phyloP scores from a whole-genome alignment of 2,113 vertebrate genomes.

The Cervus canadensis region DNA sequence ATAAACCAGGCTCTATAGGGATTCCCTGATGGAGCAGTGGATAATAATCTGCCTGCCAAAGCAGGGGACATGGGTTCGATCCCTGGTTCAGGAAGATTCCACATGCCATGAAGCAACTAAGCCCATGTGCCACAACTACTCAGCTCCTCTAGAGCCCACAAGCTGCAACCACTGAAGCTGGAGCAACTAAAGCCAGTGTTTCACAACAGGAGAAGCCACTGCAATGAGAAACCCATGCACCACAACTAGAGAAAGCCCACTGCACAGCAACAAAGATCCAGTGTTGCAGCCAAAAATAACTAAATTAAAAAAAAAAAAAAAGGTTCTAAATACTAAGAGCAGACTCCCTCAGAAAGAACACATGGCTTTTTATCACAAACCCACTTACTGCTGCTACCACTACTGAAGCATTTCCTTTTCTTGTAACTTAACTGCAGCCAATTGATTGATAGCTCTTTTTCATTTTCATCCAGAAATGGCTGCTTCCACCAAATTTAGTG shows the following conservation, averaged over 20 bases:
- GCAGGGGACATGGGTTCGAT: not conserved
- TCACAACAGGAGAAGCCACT: not conserved
- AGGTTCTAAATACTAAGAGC: not conserved
- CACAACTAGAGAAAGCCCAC: not conserved
- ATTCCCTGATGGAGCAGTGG: not conserved
- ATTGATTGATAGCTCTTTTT: not conserved
- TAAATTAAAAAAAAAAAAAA: not conserved
- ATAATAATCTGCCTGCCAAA: not conserved
- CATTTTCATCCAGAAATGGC: slow-evolving; percentile 44
- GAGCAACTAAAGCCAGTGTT: not conserved
- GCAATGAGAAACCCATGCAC: not conserved
- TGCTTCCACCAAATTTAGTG: not conserved
- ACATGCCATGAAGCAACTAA: not conserved
- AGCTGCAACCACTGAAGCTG: not conserved
- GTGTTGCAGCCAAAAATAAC: not conserved
- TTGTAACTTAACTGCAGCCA: not conserved
- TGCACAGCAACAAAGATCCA: not conserved
- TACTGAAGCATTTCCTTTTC: not conserved
- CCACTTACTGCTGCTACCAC: not conserved
- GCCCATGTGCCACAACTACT: not conserved
- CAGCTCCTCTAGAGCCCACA: not conserved
- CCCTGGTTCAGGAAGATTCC: not conserved
- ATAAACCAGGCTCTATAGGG: not conserved
- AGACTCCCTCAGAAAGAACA: slow-evolving; percentile 19
- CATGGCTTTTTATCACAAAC: not conserved